Evolutionary conservation across 1,140 invertebrate genomes (phyloP), one percentile per base, ranked within the genome.

Genomic region (Anastrepha ludens): DNA sequence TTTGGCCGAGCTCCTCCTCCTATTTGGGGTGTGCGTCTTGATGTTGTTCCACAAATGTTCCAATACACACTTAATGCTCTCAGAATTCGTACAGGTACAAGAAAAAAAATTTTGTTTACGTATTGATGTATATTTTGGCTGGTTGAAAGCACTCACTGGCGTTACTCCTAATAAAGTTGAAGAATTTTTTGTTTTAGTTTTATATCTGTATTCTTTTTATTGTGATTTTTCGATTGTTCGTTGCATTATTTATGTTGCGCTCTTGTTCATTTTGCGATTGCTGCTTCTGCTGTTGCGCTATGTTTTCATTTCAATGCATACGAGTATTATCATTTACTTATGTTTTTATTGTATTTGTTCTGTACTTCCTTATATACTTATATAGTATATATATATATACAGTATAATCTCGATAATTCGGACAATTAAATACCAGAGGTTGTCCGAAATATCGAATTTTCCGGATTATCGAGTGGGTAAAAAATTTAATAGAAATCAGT

Each of bases 71-170:
- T 29, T 29, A 29, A 29, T 29, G 29, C 29, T 29, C 29, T 29
- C 29, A 29, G 29, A 29, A 29, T 29, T 29, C 29, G 29, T 29
- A 29, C 29, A 29, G 29, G 29, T 29, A 29, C 29, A 29, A 29
- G 50, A 55, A 62, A 62, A 62, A 29, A 62, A 13, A n/a, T 9
- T 62, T 1, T 62, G 15, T 5, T 62, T 62, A 58, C 47, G 41
- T 70, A 70, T 70, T 9, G 13, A 70, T 20, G 7, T 8, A 74
- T 8, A 81, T 20, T 81, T 81, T 55, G 17, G 55, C 47, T 81
- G 47, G 74, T 13, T 81, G 50, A 58, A 81, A 41, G 47, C 13
- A 50, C 8, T 20, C 74, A 55, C n/a, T 81, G 74, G 74, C 74
- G 74, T 47, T 47, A 55, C 50, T 55, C 47, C 74, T 81, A 81